phyloP scores from a whole-genome alignment of 1,140 invertebrate genomes.

The Dendroctonus valens region DNA sequence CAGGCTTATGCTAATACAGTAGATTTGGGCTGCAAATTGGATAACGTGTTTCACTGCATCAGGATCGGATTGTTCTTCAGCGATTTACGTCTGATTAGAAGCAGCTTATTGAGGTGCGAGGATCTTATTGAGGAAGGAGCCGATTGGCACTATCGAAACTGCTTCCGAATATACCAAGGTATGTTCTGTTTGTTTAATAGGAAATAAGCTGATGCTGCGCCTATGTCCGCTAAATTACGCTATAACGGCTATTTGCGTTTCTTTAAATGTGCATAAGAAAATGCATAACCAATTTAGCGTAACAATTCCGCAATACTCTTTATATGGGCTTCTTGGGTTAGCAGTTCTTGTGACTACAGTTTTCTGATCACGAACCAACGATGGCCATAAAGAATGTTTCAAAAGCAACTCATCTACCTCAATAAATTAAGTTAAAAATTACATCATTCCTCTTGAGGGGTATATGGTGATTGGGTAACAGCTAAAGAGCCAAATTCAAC shows the following conservation, averaged over 20 bases:
- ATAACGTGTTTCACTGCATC: slow-evolving; percentile 87
- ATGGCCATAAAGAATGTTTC: too few species aligned
- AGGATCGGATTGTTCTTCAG: slow-evolving; percentile 84
- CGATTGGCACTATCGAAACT: slow-evolving; percentile 96
- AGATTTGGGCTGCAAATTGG: slow-evolving; percentile 81
- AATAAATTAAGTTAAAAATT: too few species aligned
- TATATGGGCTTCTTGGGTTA: background rate
- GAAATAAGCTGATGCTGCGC: too few species aligned
- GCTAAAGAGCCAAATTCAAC: too few species aligned
- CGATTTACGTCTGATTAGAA: slow-evolving; percentile 67
- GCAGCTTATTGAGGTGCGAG: slow-evolving; percentile 29
- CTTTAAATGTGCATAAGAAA: background rate
- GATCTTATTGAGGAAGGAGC: slow-evolving; percentile 89
- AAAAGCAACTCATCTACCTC: too few species aligned
- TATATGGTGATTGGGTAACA: too few species aligned
- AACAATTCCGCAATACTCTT: slow-evolving; percentile 2
- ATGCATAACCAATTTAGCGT: slow-evolving; percentile 10
- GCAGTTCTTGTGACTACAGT: background rate
- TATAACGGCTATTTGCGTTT: background rate
- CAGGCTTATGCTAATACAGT: slow-evolving; percentile 89
- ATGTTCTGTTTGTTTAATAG: slow-evolving; percentile 32
- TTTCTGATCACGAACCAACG: too few species aligned
- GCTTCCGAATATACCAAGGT: slow-evolving; percentile 90
- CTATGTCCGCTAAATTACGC: too few species aligned
- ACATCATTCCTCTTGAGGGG: too few species aligned